These are phyloP conservation scores for Reticulitermes speratus DNA, from an alignment of 1,140 invertebrate species.

Conservation along the genomic window DNA sequence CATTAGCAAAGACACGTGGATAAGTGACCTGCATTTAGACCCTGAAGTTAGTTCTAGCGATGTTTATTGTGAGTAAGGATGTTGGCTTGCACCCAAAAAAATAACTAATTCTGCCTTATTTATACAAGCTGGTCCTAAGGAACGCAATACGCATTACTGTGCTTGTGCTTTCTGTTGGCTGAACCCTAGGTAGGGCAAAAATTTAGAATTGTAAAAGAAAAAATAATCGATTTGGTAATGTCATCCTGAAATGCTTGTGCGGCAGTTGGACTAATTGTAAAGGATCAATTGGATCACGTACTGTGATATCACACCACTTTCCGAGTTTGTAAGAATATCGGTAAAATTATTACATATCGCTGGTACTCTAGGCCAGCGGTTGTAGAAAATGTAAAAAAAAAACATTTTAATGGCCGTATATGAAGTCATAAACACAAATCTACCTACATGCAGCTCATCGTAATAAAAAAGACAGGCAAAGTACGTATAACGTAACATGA, in stretches of 20 bases:
- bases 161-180: neutral
- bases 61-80: neutral
- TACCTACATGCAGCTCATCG: too few relatives aligned
- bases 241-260: neutral
- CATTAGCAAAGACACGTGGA: neutral
- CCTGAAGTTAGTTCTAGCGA: neutral
- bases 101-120: slow-evolving; percentile 10
- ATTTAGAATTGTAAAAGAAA: neutral
- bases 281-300: neutral
- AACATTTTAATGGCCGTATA: neutral
- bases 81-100: slow-evolving; percentile 6
- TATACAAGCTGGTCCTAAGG: neutral
- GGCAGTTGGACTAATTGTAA: neutral
- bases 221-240: neutral
- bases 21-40: neutral
- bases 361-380: neutral
- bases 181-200: neutral
- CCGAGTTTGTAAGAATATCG: neutral
- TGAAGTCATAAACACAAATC: neutral
- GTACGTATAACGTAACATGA: too few relatives aligned
- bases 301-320: neutral
- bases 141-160: neutral
- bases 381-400: neutral
- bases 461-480: too few relatives aligned
- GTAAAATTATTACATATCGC: neutral